phyloP scores from a whole-genome alignment of 2,797 vertebrate species.

The Pseudochromis fuscus region DNA sequence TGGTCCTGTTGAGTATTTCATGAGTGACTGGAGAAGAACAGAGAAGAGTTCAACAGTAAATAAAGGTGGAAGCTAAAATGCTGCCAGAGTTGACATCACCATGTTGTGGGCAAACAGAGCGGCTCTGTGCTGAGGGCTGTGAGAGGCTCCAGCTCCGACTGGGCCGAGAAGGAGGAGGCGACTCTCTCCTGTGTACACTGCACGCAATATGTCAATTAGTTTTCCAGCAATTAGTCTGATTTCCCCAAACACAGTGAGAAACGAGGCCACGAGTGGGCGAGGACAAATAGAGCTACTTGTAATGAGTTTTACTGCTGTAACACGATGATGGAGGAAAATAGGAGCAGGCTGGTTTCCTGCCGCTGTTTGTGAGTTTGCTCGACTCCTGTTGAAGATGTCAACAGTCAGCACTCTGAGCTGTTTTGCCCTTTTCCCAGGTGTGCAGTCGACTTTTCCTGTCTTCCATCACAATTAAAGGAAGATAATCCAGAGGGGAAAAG shows the following conservation, averaged over 20 bases:
- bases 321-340: too few species aligned
- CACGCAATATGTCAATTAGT: constrained; percentile 13
- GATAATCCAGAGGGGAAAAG: constrained; percentile 36
- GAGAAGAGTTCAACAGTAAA: constrained; percentile 15
- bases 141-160: constrained; percentile 26
- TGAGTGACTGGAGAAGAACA: neutral
- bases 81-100: neutral
- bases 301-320: neutral
- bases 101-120: constrained; percentile 31
- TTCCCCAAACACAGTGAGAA: constrained; percentile 22
- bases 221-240: constrained; percentile 27
- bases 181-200: neutral
- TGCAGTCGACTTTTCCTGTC: fast-evolving
- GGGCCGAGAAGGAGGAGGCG: constrained; percentile 8
- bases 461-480: constrained; percentile 23
- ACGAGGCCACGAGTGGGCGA: neutral
- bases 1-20: neutral
- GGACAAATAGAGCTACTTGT: too few species aligned
- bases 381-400: neutral
- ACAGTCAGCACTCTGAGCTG: neutral
- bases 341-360: too few species aligned
- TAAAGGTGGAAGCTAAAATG: constrained; percentile 5
- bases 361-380: too few species aligned
- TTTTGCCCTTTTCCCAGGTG: neutral
- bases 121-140: neutral